These are phyloP conservation scores for Hippolais icterina DNA, from an alignment of 2,113 vertebrate species.

Conservation along the genomic window DNA sequence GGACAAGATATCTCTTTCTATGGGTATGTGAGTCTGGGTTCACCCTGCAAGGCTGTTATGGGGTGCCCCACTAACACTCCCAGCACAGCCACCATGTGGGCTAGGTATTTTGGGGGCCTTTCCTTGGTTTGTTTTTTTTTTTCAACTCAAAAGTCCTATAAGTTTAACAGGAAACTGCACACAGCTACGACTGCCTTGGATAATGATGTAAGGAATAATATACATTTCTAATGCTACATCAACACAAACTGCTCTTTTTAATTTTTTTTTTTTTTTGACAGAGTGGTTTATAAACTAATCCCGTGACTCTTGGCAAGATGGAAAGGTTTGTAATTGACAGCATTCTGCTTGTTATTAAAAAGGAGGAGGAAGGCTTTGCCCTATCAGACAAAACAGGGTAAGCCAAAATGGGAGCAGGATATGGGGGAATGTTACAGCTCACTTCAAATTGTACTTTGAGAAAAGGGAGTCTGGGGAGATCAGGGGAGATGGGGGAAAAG, in stretches of 20 bases:
- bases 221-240: background rate
- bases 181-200: background rate
- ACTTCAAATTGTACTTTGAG: background rate
- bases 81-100: fast-evolving
- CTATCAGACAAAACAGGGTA: background rate
- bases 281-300: background rate
- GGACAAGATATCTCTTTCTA: background rate
- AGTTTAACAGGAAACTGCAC: background rate
- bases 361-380: background rate
- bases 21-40: background rate
- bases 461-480: background rate
- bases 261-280: background rate
- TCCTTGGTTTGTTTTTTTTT: background rate
- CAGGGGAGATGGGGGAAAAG: background rate
- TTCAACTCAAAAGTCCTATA: background rate
- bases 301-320: background rate
- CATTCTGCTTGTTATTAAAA: background rate
- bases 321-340: background rate
- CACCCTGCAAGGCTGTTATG: background rate
- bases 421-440: background rate
- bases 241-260: background rate
- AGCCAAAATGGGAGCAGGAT: background rate
- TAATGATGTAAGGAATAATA: background rate
- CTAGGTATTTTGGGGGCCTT: background rate
- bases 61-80: background rate